Evolutionary conservation across 2,888 invertebrate species (phyloP).

Genomic region (Pterobdella sp.): DNA sequence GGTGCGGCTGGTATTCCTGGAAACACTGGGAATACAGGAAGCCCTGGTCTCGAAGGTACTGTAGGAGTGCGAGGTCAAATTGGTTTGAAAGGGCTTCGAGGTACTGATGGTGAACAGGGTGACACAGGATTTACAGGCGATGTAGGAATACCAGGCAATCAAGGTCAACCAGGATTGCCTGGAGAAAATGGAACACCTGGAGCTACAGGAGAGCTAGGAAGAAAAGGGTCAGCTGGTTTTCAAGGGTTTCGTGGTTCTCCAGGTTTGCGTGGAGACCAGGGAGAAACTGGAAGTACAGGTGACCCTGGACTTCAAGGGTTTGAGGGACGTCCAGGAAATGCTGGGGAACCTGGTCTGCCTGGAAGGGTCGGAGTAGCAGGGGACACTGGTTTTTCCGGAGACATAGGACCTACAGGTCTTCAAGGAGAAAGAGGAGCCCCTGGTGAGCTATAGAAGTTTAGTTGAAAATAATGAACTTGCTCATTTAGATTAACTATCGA

Average conservation of each 20-base stretch:
- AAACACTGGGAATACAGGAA: conserved; percentile 10
- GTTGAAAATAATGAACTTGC: neutral
- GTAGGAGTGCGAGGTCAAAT: neutral
- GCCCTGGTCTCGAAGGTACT: conserved; percentile 12
- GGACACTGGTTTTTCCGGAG: neutral
- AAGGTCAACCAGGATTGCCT: conserved; percentile 22
- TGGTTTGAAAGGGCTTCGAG: conserved; percentile 18
- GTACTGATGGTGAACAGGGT: conserved; percentile 55
- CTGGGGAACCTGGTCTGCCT: neutral
- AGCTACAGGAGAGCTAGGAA: conserved; percentile 31
- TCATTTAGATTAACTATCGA: no score
- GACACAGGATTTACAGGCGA: conserved; percentile 23
- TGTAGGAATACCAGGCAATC: conserved; percentile 25
- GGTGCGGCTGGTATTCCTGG: conserved; percentile 31
- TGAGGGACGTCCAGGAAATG: conserved; percentile 19
- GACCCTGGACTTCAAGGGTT: conserved; percentile 30
- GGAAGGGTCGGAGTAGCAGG: neutral
- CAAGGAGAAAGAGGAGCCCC: neutral
- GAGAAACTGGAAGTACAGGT: conserved; percentile 29
- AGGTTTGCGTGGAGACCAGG: conserved; percentile 32
- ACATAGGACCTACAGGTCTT: neutral
- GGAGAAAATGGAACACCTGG: conserved; percentile 31
- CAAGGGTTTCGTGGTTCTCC: conserved; percentile 31
- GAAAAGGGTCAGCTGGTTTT: conserved; percentile 31
- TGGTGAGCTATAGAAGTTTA: neutral